Evolutionary conservation across 2,888 invertebrate genomes (phyloP).

Genomic region (Xanthorhoe spadicearia): DNA sequence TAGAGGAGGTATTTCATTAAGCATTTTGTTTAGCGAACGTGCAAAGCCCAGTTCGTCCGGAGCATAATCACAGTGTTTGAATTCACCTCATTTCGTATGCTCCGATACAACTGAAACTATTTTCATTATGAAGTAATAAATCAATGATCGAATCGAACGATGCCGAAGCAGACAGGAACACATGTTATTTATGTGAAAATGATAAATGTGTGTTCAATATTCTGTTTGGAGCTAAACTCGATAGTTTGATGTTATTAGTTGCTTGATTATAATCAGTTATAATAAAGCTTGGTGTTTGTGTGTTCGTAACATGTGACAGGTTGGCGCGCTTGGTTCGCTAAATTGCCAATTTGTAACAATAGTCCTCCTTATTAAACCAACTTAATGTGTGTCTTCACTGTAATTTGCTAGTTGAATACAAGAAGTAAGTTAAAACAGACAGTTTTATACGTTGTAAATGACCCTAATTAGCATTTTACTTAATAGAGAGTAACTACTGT

Average conservation of each 20-base stretch:
- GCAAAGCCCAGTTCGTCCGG: slow-evolving; percentile 55
- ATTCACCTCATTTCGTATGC: slow-evolving; percentile 51
- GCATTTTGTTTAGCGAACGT: slow-evolving; percentile 54
- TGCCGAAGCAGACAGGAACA: slow-evolving; percentile 70
- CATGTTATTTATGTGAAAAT: slow-evolving; percentile 72
- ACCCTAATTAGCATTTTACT: background rate
- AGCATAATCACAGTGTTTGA: slow-evolving; percentile 37
- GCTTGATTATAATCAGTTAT: slow-evolving; percentile 42
- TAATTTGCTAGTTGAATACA: background rate
- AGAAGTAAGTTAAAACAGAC: background rate
- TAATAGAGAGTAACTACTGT: background rate
- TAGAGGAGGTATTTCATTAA: slow-evolving; percentile 58
- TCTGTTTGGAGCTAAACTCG: slow-evolving; percentile 47
- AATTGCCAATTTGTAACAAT: slow-evolving; percentile 40
- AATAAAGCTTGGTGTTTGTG: slow-evolving; percentile 36
- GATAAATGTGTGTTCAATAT: slow-evolving; percentile 66
- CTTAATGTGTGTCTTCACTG: slow-evolving; percentile 7
- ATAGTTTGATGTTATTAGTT: slow-evolving; percentile 48
- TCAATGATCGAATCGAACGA: slow-evolving; percentile 77
- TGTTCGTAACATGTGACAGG: slow-evolving; percentile 36
- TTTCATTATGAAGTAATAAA: slow-evolving; percentile 81
- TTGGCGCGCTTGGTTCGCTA: slow-evolving; percentile 35
- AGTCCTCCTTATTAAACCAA: slow-evolving; percentile 11
- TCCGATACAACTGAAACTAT: slow-evolving; percentile 69
- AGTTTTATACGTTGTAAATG: background rate